Evolutionary conservation across 1,140 invertebrate genomes (phyloP).

Genomic region (Drosophila tropicalis): DNA sequence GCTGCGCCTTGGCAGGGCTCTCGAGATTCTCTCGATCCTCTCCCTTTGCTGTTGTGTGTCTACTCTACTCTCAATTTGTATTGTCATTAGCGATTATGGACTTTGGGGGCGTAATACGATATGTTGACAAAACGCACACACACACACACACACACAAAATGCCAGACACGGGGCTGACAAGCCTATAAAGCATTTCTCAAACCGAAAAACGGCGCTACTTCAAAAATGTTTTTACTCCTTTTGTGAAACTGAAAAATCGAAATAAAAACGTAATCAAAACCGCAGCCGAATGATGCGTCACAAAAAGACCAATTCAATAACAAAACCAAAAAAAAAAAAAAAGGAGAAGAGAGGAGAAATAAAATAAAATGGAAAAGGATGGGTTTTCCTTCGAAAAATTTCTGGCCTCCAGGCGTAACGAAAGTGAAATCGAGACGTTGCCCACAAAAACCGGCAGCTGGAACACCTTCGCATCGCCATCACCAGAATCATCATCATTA

Average conservation of each 20-base stretch:
- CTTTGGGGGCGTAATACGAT: constrained; percentile 67
- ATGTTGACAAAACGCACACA: constrained; percentile 72
- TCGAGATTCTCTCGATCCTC: constrained; percentile 18
- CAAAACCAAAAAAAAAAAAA: constrained; percentile 21
- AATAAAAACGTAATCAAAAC: constrained; percentile 79
- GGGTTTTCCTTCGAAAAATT: constrained; percentile 71
- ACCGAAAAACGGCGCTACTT: constrained; percentile 67
- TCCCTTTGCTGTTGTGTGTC: constrained; percentile 7
- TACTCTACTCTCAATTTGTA: constrained; percentile 66
- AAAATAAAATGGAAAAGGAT: constrained; percentile 12
- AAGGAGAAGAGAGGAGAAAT: background rate
- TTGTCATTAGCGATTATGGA: constrained; percentile 79
- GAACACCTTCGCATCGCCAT: constrained; percentile 67
- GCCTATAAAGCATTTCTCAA: constrained; percentile 69
- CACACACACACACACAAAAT: constrained; percentile 14
- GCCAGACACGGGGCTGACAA: constrained; percentile 57
- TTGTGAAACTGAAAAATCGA: constrained; percentile 40
- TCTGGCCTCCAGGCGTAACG: constrained; percentile 62
- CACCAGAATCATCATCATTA: constrained; percentile 15
- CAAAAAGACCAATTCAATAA: constrained; percentile 46
- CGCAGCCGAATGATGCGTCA: constrained; percentile 59
- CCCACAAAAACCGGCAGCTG: constrained; percentile 63
- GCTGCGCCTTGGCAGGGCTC: background rate
- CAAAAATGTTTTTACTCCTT: constrained; percentile 77
- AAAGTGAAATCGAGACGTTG: constrained; percentile 77